phyloP scores from a whole-genome alignment of 2,797 vertebrate species.

The Enteromius viviparus region DNA sequence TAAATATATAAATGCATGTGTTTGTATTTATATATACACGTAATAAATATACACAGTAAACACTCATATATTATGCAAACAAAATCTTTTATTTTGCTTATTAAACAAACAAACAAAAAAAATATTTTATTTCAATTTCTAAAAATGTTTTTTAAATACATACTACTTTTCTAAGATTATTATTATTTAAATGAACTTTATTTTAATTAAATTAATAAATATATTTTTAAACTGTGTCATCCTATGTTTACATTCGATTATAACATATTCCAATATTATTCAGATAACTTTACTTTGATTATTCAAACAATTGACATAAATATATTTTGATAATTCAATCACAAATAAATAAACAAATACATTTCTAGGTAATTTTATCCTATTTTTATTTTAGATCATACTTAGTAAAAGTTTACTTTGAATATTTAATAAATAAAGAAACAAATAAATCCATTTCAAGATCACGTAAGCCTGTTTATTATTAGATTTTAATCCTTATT shows the following conservation, averaged over 20 bases:
- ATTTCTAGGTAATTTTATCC: background rate
- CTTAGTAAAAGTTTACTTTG: background rate
- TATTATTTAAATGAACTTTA: background rate
- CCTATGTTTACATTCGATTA: background rate
- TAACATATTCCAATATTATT: too few relatives aligned
- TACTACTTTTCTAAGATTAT: too few relatives aligned
- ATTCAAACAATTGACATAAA: background rate
- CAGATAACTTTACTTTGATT: too few relatives aligned
- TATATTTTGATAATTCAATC: background rate
- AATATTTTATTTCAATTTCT: background rate
- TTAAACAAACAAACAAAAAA: background rate
- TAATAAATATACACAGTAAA: background rate
- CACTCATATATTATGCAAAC: background rate
- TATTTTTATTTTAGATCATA: background rate
- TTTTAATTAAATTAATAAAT: background rate
- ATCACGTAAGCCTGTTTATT: background rate
- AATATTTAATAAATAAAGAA: background rate
- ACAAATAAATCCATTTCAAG: background rate
- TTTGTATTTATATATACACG: background rate
- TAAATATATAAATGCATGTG: background rate
- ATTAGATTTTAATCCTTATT: background rate
- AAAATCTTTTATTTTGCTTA: background rate
- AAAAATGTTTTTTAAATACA: background rate
- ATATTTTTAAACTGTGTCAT: background rate
- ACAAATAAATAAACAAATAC: background rate